Evolutionary conservation across 2,113 vertebrate species (phyloP).

Genomic region (Myotis brandtii): DNA sequence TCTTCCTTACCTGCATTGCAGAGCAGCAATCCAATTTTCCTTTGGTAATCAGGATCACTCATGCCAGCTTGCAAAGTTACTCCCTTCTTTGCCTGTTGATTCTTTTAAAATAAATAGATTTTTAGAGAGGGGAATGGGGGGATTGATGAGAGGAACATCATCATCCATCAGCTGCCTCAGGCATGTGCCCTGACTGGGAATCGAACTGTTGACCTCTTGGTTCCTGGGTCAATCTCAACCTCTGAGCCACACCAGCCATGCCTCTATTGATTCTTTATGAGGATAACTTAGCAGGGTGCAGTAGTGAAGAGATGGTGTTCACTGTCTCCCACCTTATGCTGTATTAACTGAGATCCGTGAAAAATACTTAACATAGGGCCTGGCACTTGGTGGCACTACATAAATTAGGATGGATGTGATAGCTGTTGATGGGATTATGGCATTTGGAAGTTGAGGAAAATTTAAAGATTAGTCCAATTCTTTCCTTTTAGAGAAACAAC

Average conservation of each 20-base stretch:
- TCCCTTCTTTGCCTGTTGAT: not conserved
- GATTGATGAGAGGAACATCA: no score
- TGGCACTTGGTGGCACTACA: not conserved
- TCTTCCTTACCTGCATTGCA: not conserved
- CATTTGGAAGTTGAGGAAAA: not conserved
- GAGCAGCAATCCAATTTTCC: not conserved
- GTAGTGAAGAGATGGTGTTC: not conserved
- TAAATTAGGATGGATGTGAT: not conserved
- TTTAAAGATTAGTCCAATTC: not conserved
- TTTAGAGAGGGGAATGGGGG: no score
- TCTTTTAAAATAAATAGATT: no score
- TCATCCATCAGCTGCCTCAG: no score
- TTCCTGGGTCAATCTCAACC: no score
- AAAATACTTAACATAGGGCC: not conserved
- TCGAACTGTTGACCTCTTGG: no score
- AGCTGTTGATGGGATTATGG: not conserved
- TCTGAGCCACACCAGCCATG: no score
- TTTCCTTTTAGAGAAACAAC: not conserved
- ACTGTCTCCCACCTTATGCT: not conserved
- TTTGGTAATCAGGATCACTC: not conserved
- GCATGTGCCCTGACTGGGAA: no score
- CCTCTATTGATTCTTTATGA: not conserved
- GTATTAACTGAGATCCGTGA: not conserved
- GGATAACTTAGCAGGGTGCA: not conserved
- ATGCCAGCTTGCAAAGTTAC: not conserved